Evolutionary conservation across 2,113 vertebrate species (phyloP), one percentile per base, ranked within the genome.

Genomic region (Nothoprocta pentlandii): DNA sequence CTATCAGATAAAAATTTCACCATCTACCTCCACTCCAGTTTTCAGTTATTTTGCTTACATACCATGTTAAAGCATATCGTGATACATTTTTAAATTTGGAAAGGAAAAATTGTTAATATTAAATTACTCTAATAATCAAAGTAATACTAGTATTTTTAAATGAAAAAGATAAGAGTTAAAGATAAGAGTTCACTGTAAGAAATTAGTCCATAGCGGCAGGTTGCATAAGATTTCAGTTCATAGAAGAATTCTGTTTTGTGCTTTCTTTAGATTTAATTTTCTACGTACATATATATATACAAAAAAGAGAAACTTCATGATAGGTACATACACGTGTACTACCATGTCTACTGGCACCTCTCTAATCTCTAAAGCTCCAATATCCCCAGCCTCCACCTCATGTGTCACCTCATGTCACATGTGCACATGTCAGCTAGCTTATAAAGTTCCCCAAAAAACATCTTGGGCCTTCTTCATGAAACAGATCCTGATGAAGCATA

Each of bases 121-220:
- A 89, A 94, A 90, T 95, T 92, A 90, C 49, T 75, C 77, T 96
- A 96, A 94, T 95, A 96, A 90, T 75, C 71, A 79, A 94, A 92
- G 67, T 67, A 96, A 90, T 76, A 34, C 68, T 95, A 96, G 94
- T 94, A 94, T 86, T 89, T 96, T 75, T 67, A 95, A 96, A 94
- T 77, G 8, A 88, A 92, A 94, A 84, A 90, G 71, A 95, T 95
- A 94, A 94, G 73, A 81, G 67, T 81, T 85, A 39, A 53, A 9
- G 71, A 95, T 95, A 94, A 94, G 73, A 81, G 67, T 81, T 85
- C 39, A 53, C 9, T 96, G 90, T 49, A 46, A 96, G 82, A 56
- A 96, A 97, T 96, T 96, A 96, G 87, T 89, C 79, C 92, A 3
- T 71, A 96, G 85, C 89, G 92, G 80, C 87, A 97, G 94, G 95